phyloP scores from a whole-genome alignment of 1,140 invertebrate species.

The Ylistrum balloti region DNA sequence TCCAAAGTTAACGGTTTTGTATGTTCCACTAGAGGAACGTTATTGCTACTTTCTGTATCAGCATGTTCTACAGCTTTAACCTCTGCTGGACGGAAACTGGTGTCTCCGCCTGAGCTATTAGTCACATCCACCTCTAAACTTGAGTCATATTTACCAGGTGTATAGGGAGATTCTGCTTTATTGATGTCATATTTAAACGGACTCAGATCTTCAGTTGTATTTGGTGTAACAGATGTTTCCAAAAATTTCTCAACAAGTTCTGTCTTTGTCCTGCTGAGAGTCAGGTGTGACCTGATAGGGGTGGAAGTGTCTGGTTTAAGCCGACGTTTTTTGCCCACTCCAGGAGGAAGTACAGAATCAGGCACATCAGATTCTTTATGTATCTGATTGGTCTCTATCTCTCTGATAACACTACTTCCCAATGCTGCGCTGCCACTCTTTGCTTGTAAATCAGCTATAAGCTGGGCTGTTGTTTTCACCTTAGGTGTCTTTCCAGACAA shows the following conservation, averaged over 20 bases:
- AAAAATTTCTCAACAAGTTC: conserved; percentile 86
- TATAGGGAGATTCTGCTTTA: conserved; percentile 65
- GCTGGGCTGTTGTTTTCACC: conserved; percentile 92
- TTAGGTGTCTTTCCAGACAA: conserved; percentile 82
- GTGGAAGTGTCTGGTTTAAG: conserved; percentile 58
- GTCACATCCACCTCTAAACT: conserved; percentile 56
- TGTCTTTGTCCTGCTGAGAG: conserved; percentile 83
- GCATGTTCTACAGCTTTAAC: conserved; percentile 55
- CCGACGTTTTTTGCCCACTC: conserved; percentile 73
- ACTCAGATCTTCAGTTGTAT: conserved; percentile 69
- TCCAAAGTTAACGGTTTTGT: conserved; percentile 66
- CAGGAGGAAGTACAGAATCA: conserved; percentile 74
- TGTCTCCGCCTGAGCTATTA: conserved; percentile 60
- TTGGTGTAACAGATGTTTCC: conserved; percentile 78
- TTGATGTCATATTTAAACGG: conserved; percentile 72
- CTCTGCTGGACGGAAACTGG: conserved; percentile 52
- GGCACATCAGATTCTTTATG: conserved; percentile 78
- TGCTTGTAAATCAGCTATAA: conserved; percentile 90
- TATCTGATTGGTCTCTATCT: conserved; percentile 80
- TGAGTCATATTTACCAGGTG: conserved; percentile 45
- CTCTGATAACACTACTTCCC: conserved; percentile 77
- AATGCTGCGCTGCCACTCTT: conserved; percentile 83
- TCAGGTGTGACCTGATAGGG: conserved; percentile 69
- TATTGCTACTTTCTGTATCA: conserved; percentile 51
- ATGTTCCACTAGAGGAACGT: conserved; percentile 21